Evolutionary conservation across 1,140 invertebrate genomes (phyloP).

Genomic region (Cataglyphis hispanica): DNA sequence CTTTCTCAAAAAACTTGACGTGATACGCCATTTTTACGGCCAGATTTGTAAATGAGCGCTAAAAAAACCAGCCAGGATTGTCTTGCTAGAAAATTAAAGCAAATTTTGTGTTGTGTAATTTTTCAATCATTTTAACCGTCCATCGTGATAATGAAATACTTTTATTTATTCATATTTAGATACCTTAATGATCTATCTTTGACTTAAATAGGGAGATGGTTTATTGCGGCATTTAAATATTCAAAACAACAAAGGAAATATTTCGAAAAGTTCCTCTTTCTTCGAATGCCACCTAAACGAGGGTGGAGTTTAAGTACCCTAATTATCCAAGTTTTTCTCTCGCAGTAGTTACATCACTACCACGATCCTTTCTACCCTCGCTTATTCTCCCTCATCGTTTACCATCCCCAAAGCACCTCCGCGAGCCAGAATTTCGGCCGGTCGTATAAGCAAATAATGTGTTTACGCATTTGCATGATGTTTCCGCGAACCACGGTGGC

Average conservation of each 20-base stretch:
- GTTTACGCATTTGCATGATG: constrained; percentile 81
- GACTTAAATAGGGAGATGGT: not conserved
- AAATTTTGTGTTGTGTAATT: no score
- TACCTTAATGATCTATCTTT: not conserved
- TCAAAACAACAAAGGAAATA: not conserved
- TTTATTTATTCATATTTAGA: not conserved
- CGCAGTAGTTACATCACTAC: constrained; percentile 10
- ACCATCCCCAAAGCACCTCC: constrained; percentile 34
- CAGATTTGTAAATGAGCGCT: no score
- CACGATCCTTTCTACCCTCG: constrained; percentile 2
- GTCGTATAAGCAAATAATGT: constrained; percentile 79
- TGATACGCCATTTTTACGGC: no score
- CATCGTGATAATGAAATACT: not conserved
- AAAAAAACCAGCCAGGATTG: no score
- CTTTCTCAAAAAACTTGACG: no score
- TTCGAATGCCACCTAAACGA: not conserved
- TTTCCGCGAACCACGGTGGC: constrained; percentile 54
- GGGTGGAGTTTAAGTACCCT: not conserved
- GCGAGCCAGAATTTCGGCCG: constrained; percentile 61
- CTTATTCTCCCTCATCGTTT: constrained; percentile 29
- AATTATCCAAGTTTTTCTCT: not conserved
- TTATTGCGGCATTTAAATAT: not conserved
- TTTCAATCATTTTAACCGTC: not conserved
- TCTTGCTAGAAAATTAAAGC: no score
- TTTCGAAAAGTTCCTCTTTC: not conserved